phyloP scores from a whole-genome alignment of 2,888 invertebrate species.

The Thereva unica region DNA sequence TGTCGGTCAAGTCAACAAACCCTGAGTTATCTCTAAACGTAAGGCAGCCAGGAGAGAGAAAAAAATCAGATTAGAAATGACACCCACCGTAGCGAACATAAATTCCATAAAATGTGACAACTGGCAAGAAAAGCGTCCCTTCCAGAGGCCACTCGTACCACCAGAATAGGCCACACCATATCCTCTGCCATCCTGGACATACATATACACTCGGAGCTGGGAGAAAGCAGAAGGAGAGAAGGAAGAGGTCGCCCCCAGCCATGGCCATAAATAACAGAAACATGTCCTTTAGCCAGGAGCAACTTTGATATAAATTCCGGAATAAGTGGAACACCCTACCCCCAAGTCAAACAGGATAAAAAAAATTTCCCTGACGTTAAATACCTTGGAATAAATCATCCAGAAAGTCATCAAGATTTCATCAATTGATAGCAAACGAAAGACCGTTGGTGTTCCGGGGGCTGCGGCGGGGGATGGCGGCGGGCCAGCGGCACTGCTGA shows the following conservation, averaged over 20 bases:
- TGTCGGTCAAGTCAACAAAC: conserved; percentile 28
- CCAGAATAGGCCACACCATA: too few relatives aligned
- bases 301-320: conserved; percentile 35
- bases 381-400: conserved; percentile 42
- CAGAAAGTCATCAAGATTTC: conserved; percentile 44
- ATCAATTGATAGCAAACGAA: conserved; percentile 41
- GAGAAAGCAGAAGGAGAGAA: conserved; percentile 26
- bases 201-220: neutral
- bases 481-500: too few relatives aligned
- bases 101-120: conserved; percentile 35
- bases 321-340: conserved; percentile 24
- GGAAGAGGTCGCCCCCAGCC: conserved; percentile 13
- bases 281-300: conserved; percentile 30
- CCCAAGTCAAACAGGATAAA: neutral
- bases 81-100: conserved; percentile 17
- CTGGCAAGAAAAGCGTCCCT: conserved; percentile 16
- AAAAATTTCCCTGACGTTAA: conserved; percentile 33
- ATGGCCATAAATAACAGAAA: conserved; percentile 36
- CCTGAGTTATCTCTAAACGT: conserved; percentile 19
- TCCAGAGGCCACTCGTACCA: too few relatives aligned
- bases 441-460: neutral
- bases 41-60: conserved; percentile 14
- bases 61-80: conserved; percentile 30
- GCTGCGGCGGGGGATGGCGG: neutral
- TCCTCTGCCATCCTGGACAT: neutral